Percentiles rank a stretch among this genome's conserved stretches.
phyloP scores from a whole-genome alignment of 2,113 vertebrate species.

The Delphinus delphis region DNA sequence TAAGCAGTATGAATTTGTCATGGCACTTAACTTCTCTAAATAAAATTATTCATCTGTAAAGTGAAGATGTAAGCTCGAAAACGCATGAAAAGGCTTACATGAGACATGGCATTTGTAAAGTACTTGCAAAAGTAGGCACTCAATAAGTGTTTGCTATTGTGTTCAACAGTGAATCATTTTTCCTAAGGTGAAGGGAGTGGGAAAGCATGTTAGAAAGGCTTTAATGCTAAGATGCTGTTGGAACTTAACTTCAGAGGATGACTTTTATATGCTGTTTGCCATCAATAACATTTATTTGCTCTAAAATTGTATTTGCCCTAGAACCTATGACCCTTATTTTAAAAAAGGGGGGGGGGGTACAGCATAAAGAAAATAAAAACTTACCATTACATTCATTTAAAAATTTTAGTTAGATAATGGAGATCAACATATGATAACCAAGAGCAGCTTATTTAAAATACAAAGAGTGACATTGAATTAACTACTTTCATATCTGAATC shows the following conservation, averaged over 20 bases:
- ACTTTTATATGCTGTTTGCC: background rate
- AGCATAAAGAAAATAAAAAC: conserved; percentile 5
- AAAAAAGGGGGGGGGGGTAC: background rate
- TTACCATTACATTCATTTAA: background rate
- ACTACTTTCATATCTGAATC: background rate
- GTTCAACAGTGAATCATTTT: background rate
- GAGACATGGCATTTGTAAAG: background rate
- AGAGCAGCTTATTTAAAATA: background rate
- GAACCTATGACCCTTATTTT: background rate
- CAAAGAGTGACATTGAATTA: background rate
- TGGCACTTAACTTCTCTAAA: background rate
- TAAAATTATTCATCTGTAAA: background rate
- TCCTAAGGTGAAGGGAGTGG: background rate
- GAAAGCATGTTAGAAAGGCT: background rate
- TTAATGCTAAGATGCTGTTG: background rate
- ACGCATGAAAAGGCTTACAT: background rate
- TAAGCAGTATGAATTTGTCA: background rate
- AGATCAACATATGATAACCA: background rate
- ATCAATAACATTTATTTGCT: background rate
- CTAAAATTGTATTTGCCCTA: background rate
- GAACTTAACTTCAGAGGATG: background rate
- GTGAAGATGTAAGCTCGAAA: background rate
- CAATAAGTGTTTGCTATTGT: background rate
- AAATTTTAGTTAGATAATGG: background rate
- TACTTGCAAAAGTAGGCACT: background rate